phyloP scores from a whole-genome alignment of 2,797 vertebrate species.

The Esox lucius region DNA sequence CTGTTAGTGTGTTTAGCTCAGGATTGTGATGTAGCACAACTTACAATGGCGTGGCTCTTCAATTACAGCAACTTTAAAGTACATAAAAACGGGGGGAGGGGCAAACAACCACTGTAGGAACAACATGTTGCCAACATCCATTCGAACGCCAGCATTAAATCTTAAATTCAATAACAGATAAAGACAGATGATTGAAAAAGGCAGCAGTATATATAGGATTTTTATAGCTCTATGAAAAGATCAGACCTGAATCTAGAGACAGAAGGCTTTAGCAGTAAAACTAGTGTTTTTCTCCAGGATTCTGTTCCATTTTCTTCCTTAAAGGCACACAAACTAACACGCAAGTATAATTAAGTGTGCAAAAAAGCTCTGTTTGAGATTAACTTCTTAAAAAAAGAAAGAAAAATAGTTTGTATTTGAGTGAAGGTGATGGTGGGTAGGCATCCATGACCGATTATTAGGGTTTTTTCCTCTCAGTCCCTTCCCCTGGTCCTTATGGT shows the following conservation, averaged over 20 bases:
- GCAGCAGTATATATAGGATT: constrained; percentile 58
- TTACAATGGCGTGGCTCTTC: not conserved
- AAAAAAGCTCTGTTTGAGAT: constrained; percentile 71
- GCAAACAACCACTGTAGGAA: not conserved
- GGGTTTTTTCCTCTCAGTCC: not conserved
- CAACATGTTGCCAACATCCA: not conserved
- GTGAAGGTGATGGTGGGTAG: constrained; percentile 10
- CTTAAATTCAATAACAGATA: not conserved
- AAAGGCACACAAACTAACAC: constrained; percentile 76
- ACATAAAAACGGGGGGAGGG: not conserved
- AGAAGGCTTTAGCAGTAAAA: constrained; percentile 47
- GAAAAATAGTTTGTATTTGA: constrained; percentile 10
- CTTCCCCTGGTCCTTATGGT: no score
- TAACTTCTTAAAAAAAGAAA: constrained; percentile 47
- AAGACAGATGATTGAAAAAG: constrained; percentile 45
- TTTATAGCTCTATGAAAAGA: constrained; percentile 25
- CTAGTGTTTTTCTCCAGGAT: constrained; percentile 45
- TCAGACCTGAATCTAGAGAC: constrained; percentile 56
- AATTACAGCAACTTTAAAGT: not conserved
- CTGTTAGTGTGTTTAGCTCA: not conserved
- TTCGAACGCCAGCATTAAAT: not conserved
- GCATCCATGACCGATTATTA: not conserved
- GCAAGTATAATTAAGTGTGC: constrained; percentile 70
- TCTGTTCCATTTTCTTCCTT: constrained; percentile 45
- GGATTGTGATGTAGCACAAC: constrained; percentile 7